These are phyloP conservation scores for Philypnodon macrostomus DNA, from an alignment of 2,797 vertebrate species.

Conservation along the genomic window DNA sequence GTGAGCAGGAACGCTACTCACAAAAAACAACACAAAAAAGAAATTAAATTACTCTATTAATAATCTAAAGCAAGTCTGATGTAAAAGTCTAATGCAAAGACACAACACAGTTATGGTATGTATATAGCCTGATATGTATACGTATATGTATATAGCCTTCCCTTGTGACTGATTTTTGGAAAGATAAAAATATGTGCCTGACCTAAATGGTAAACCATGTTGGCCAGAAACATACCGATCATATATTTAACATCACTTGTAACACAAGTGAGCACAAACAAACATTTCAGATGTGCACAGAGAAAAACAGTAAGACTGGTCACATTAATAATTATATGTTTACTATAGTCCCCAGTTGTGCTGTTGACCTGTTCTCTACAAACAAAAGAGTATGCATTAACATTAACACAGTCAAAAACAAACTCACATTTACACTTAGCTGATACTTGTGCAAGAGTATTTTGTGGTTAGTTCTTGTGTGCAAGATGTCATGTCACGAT, in stretches of 20 bases:
- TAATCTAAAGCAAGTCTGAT: conserved; percentile 10
- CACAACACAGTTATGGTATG: no score
- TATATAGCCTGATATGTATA: no score
- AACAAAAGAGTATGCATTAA: conserved; percentile 54
- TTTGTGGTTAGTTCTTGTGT: no score
- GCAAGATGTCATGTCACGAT: no score
- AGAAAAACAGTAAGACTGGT: no score
- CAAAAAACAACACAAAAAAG: conserved; percentile 7
- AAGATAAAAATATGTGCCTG: conserved; percentile 4
- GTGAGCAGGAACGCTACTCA: neutral
- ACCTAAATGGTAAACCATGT: conserved; percentile 11
- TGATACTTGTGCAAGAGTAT: conserved; percentile 14
- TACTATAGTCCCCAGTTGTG: conserved; percentile 62
- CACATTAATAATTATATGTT: conserved; percentile 43
- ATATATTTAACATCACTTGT: no score
- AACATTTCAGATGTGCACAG: no score
- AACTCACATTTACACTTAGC: conserved; percentile 48
- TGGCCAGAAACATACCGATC: conserved; percentile 4
- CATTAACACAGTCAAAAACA: conserved; percentile 43
- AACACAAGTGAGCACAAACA: no score
- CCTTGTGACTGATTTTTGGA: conserved; percentile 1
- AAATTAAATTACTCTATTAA: conserved; percentile 16
- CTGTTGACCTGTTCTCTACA: conserved; percentile 74
- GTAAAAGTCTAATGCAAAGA: neutral
- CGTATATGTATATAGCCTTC: no score